Percentiles rank a stretch among this genome's conserved stretches.
phyloP scores from a whole-genome alignment of 2,113 vertebrate species.

The Poecile atricapillus region DNA sequence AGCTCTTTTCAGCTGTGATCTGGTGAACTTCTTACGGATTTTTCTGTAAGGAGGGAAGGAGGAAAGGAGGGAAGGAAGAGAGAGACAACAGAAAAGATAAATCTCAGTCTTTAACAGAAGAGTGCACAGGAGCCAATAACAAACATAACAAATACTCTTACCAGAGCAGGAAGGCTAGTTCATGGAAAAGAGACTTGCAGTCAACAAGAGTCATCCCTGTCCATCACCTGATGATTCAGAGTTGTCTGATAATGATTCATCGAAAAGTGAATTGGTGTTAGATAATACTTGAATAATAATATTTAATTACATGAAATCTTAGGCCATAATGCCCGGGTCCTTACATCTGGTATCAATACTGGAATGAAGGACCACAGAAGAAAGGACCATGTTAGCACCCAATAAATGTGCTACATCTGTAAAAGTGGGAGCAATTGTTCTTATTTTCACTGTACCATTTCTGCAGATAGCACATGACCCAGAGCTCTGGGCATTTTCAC shows the following conservation, averaged over 20 bases:
- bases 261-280: neutral
- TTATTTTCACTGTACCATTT: neutral
- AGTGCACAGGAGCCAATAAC: neutral
- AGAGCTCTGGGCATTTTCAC: neutral
- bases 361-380: neutral
- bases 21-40: constrained; percentile 69
- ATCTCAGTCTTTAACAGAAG: constrained; percentile 11
- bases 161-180: neutral
- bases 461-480: neutral
- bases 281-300: neutral
- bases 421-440: neutral
- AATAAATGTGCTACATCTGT: neutral
- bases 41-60: constrained; percentile 54
- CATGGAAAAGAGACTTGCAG: neutral
- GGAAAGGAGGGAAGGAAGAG: neutral
- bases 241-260: neutral
- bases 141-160: constrained; percentile 25
- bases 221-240: neutral
- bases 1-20: constrained; percentile 67
- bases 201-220: constrained; percentile 14
- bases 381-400: neutral
- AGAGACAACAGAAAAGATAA: constrained; percentile 34
- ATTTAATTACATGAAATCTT: neutral
- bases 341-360: neutral
- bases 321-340: neutral